These are phyloP conservation scores for Synergus gifuensis DNA, from an alignment of 2,888 invertebrate genomes.

Conservation along the genomic window DNA sequence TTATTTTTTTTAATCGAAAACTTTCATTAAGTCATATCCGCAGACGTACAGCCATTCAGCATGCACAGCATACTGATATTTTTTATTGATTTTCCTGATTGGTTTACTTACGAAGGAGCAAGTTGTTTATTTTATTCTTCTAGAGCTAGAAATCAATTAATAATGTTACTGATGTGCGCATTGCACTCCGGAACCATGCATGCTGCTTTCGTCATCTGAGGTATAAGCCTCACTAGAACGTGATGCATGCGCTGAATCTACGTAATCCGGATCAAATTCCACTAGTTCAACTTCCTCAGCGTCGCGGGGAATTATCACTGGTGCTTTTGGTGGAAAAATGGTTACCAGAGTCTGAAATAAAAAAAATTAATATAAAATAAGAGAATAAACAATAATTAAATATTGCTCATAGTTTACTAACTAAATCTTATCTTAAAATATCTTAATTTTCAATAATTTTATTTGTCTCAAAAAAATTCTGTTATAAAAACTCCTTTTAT, in stretches of 20 bases:
- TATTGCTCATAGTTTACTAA: not conserved
- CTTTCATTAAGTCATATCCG: not conserved
- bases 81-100: not conserved
- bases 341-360: conserved; percentile 85
- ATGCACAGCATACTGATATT: conserved; percentile 14
- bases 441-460: too few species aligned
- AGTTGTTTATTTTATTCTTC: conserved; percentile 14
- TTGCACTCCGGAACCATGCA: conserved; percentile 83
- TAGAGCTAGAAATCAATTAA: conserved; percentile 10
- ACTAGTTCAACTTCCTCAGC: conserved; percentile 92
- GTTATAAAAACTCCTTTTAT: too few species aligned
- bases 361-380: not conserved
- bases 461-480: too few species aligned
- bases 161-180: conserved; percentile 88
- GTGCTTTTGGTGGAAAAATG: conserved; percentile 86
- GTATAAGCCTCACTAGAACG: conserved; percentile 78
- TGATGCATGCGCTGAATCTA: conserved; percentile 75
- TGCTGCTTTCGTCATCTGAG: conserved; percentile 80
- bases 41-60: not conserved
- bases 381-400: not conserved
- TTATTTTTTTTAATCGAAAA: not conserved
- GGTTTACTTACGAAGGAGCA: conserved; percentile 11
- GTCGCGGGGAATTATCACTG: conserved; percentile 86
- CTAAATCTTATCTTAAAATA: too few species aligned
- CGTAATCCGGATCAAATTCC: conserved; percentile 84